phyloP scores from a whole-genome alignment of 2,888 invertebrate genomes.

The Ectemnius continuus region DNA sequence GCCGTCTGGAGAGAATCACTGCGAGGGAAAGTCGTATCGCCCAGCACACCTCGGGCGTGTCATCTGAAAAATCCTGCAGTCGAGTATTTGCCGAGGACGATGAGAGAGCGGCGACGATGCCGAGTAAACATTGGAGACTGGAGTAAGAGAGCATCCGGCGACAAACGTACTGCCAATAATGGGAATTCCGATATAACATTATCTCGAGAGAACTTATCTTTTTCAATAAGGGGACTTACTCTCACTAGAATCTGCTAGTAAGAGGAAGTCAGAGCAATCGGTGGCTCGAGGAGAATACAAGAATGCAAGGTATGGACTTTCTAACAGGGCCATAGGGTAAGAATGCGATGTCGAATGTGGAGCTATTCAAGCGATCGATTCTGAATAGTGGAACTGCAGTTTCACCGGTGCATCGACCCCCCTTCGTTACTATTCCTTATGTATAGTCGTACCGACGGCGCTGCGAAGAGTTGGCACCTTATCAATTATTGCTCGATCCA shows the following conservation, averaged over 20 bases:
- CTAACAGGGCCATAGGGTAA: conserved; percentile 12
- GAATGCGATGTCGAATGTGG: conserved; percentile 30
- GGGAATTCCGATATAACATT: not conserved
- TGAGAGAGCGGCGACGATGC: too few species aligned
- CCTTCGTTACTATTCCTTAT: conserved; percentile 33
- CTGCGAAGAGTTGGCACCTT: not conserved
- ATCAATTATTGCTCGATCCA: conserved; percentile 4
- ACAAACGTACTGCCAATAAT: not conserved
- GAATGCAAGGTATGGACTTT: conserved; percentile 21
- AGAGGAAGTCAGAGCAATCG: conserved; percentile 34
- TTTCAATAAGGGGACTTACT: conserved; percentile 29
- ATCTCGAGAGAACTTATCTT: conserved; percentile 1
- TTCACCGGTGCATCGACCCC: conserved; percentile 44
- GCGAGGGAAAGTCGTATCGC: too few species aligned
- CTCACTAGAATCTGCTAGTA: conserved; percentile 2
- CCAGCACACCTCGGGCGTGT: too few species aligned
- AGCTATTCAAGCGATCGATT: conserved; percentile 52
- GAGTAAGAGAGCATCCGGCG: too few species aligned
- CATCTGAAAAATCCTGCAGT: too few species aligned
- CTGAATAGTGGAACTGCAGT: conserved; percentile 39
- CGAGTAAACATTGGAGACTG: too few species aligned
- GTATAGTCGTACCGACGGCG: conserved; percentile 7
- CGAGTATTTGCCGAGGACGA: too few species aligned
- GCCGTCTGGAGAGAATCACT: too few species aligned
- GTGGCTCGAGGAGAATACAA: conserved; percentile 32